A percentile compares a stretch with the other conserved stretches of the same genome.
These are phyloP conservation scores for Arion vulgaris DNA, from an alignment of 1,140 invertebrate species.

Conservation along the genomic window DNA sequence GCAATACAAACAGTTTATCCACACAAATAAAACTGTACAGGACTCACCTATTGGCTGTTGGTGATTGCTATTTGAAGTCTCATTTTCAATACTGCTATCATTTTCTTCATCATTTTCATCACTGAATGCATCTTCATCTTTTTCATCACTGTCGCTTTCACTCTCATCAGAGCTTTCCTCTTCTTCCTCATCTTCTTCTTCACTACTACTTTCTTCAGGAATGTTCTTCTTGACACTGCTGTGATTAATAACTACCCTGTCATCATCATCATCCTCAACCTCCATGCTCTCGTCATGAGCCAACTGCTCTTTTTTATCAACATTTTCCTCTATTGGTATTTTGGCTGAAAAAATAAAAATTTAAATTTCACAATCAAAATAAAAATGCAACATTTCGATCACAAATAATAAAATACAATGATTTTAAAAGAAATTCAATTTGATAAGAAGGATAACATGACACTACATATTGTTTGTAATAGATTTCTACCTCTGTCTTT, in stretches of 20 bases:
- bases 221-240: constrained; percentile 56
- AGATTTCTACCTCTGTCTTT: too few relatives aligned
- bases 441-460: too few relatives aligned
- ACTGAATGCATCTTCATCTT: constrained; percentile 59
- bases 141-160: constrained; percentile 42
- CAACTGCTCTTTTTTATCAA: neutral
- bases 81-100: constrained; percentile 45
- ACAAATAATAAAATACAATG: too few relatives aligned
- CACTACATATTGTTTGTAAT: too few relatives aligned
- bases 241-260: neutral
- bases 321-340: neutral
- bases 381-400: too few relatives aligned
- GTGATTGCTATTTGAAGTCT: constrained; percentile 58
- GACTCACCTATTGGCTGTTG: constrained; percentile 68
- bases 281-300: neutral
- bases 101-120: constrained; percentile 49
- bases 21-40: too few relatives aligned
- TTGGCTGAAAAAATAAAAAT: neutral
- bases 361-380: neutral
- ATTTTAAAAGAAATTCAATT: too few relatives aligned
- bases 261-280: neutral
- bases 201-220: constrained; percentile 35
- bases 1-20: too few relatives aligned
- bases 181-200: too few relatives aligned
- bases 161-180: too few relatives aligned